phyloP scores from a whole-genome alignment of 1,140 invertebrate species.

The Pararge aegeria region DNA sequence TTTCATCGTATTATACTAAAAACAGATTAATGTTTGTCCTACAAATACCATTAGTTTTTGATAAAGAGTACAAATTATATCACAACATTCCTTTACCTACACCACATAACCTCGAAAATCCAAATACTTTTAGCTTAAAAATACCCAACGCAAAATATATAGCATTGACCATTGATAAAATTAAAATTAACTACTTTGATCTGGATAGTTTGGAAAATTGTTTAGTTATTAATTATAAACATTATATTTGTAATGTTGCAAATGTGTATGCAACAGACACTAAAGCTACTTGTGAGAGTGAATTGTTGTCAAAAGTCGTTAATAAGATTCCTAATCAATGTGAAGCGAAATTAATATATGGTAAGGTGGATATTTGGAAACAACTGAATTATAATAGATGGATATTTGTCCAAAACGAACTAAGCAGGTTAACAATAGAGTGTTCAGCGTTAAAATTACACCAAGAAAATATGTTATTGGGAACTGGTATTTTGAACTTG shows the following conservation, averaged over 20 bases:
- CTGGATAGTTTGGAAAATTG: constrained; percentile 23
- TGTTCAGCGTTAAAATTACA: constrained; percentile 16
- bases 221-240: constrained; percentile 1
- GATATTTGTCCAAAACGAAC: constrained; percentile 33
- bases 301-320: constrained; percentile 26
- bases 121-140: constrained; percentile 27
- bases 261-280: constrained; percentile 24
- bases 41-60: constrained; percentile 32
- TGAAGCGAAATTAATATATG: constrained; percentile 26
- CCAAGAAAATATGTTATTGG: constrained; percentile 17
- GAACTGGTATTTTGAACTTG: constrained; percentile 24
- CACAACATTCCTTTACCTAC: constrained; percentile 36
- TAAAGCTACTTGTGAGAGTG: constrained; percentile 33
- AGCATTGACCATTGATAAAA: constrained; percentile 42
- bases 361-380: constrained; percentile 34
- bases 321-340: constrained; percentile 24
- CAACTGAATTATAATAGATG: constrained; percentile 29
- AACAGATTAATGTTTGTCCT: constrained; percentile 40
- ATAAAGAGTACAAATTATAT: constrained; percentile 32
- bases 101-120: constrained; percentile 25
- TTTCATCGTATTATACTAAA: constrained; percentile 32
- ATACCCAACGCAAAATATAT: constrained; percentile 35
- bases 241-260: constrained; percentile 29
- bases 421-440: constrained; percentile 28
- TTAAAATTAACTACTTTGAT: constrained; percentile 30